These are phyloP conservation scores for Tricholaema leucomelas DNA, from an alignment of 2,113 vertebrate species.

Conservation along the genomic window DNA sequence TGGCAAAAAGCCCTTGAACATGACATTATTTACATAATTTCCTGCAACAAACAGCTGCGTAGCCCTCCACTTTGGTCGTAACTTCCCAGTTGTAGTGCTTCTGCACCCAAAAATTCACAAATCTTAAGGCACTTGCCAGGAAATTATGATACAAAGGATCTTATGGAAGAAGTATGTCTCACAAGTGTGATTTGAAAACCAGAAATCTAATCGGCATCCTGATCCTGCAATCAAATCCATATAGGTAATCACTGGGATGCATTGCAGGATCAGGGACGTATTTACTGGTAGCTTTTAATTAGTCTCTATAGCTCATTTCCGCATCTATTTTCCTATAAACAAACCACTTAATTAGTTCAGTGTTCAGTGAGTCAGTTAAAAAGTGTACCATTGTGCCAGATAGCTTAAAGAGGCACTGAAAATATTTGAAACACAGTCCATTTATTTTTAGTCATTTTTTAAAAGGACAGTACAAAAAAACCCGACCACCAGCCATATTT, in stretches of 20 bases:
- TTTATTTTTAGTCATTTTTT: conserved; percentile 28
- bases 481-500: neutral
- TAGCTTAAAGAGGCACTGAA: conserved; percentile 36
- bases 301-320: conserved; percentile 50
- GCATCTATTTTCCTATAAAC: conserved; percentile 64
- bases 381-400: conserved; percentile 35
- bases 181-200: conserved; percentile 30
- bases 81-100: conserved; percentile 29
- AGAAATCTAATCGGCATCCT: neutral
- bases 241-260: neutral
- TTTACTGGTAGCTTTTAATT: conserved; percentile 56
- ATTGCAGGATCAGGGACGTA: neutral
- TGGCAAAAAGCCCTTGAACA: conserved; percentile 67
- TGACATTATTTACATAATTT: conserved; percentile 69
- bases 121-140: conserved; percentile 49
- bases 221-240: neutral
- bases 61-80: conserved; percentile 25
- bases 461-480: neutral
- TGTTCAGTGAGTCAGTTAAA: conserved; percentile 52
- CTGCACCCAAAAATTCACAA: conserved; percentile 60
- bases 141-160: conserved; percentile 35
- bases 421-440: conserved; percentile 23
- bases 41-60: conserved; percentile 63
- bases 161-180: conserved; percentile 31
- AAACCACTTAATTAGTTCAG: conserved; percentile 58